phyloP scores from a whole-genome alignment of 30 jellyfish, hydroid and myxozoan genomes.

The Aurelia coerulea region DNA sequence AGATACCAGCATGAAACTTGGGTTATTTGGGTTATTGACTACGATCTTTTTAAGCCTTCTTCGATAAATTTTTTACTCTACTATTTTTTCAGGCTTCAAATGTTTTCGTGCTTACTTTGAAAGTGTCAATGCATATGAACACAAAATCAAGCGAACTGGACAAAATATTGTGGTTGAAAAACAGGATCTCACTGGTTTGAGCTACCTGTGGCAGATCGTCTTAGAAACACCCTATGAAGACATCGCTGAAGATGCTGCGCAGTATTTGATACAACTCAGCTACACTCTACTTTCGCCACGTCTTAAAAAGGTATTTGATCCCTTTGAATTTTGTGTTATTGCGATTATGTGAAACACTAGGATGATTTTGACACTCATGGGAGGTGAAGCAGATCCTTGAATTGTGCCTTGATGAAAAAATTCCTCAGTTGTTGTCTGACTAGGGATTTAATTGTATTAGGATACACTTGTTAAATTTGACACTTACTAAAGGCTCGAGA shows the following conservation, averaged over 20 bases:
- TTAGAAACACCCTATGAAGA: conserved; percentile 79
- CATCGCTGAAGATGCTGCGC: conserved; percentile 91
- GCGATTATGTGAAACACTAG: background rate
- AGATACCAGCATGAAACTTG: no score
- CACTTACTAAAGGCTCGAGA: no score
- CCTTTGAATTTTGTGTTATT: background rate
- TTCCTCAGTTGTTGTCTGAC: no score
- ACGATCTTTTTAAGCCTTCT: background rate
- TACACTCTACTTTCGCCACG: conserved; percentile 72
- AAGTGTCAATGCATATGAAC: conserved; percentile 77
- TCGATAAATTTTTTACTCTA: background rate
- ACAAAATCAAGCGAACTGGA: conserved; percentile 69
- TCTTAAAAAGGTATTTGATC: conserved; percentile 70
- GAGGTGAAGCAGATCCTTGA: no score
- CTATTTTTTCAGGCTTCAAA: conserved; percentile 62
- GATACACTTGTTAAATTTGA: no score
- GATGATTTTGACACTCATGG: no score
- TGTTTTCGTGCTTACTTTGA: conserved; percentile 89
- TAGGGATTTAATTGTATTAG: no score
- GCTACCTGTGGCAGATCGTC: conserved; percentile 78
- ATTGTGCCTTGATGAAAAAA: no score
- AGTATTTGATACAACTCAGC: conserved; percentile 79
- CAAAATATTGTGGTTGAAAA: conserved; percentile 70
- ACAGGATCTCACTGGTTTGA: conserved; percentile 83
- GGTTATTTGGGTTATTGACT: background rate